Conservation (phyloP, 2,797 vertebrate species). For the Fundulus diaphanus region DNA sequence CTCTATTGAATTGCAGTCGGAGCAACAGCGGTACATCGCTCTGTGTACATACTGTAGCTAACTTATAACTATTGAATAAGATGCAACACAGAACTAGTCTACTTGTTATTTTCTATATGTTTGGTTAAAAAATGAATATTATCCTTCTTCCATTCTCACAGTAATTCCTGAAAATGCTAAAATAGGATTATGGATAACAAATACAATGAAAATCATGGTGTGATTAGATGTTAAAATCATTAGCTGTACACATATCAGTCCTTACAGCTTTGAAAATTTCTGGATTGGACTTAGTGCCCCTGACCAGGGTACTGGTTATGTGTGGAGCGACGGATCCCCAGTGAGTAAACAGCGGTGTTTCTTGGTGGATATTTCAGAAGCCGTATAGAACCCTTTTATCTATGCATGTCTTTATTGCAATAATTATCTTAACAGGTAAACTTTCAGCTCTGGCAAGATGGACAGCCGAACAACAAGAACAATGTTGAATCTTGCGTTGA, state of each 20-base stretch:
- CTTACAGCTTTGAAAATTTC: constrained; percentile 18
- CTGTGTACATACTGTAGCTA: background rate
- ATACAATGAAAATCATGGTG: background rate
- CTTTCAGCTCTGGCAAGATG: constrained; percentile 85
- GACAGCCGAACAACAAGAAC: constrained; percentile 89
- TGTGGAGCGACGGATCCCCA: constrained; percentile 89
- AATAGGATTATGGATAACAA: background rate
- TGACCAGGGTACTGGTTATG: constrained; percentile 82
- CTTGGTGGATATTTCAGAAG: background rate
- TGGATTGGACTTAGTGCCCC: constrained; percentile 89
- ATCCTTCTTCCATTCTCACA: background rate
- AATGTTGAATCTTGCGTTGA: constrained; percentile 85
- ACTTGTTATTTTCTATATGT: background rate
- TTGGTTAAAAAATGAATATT: background rate
- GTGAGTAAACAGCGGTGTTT: constrained; percentile 77
- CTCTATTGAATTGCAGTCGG: constrained; percentile 60
- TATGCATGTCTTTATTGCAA: background rate
- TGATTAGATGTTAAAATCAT: background rate
- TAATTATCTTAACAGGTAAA: constrained; percentile 72
- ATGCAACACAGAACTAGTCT: background rate
- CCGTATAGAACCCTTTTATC: background rate
- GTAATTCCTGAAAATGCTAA: background rate
- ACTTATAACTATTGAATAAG: background rate
- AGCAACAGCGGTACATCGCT: fast-evolving
- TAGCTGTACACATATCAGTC: background rate